These are phyloP conservation scores for Antennarius maculatus DNA, from an alignment of 2,797 vertebrate species.

Conservation along the genomic window DNA sequence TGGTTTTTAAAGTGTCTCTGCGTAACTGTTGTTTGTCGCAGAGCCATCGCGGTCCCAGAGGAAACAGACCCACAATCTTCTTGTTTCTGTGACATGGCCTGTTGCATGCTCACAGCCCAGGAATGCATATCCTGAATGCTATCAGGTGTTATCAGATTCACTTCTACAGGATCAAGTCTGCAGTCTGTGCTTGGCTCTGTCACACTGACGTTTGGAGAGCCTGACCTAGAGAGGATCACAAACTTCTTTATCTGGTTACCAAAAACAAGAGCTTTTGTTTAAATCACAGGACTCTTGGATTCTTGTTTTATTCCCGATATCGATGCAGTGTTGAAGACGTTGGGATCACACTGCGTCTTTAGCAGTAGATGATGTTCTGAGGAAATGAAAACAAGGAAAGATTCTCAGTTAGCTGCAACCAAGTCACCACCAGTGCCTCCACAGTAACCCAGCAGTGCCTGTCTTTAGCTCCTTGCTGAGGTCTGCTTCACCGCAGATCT, in stretches of 20 bases:
- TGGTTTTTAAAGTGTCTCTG: slow-evolving; percentile 23
- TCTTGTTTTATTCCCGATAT: not conserved
- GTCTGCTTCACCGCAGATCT: slow-evolving; percentile 76
- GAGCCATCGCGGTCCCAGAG: slow-evolving; percentile 23
- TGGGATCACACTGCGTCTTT: slow-evolving; percentile 7
- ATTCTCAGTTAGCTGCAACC: slow-evolving; percentile 36
- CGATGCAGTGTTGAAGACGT: not conserved
- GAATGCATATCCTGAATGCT: slow-evolving; percentile 75
- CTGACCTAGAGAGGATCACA: slow-evolving; percentile 8
- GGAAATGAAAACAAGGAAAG: slow-evolving; percentile 19
- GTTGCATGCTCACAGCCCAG: slow-evolving; percentile 67
- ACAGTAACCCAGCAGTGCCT: slow-evolving; percentile 54
- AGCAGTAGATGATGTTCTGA: slow-evolving; percentile 30
- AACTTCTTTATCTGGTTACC: slow-evolving; percentile 31
- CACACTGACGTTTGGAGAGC: slow-evolving; percentile 52
- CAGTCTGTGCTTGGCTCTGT: slow-evolving; percentile 51
- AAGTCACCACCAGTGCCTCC: slow-evolving; percentile 35
- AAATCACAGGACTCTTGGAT: slow-evolving; percentile 14
- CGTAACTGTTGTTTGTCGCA: slow-evolving; percentile 15
- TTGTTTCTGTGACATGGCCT: slow-evolving; percentile 70
- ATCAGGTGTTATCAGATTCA: slow-evolving; percentile 79
- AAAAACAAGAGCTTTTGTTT: slow-evolving; percentile 9
- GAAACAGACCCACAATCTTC: slow-evolving; percentile 31
- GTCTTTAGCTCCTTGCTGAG: slow-evolving; percentile 52
- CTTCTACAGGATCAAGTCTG: slow-evolving; percentile 73